Evolutionary conservation across 2,888 invertebrate species (phyloP), one percentile per base, ranked within the genome.

Genomic region (Rhamnusium bicolor): DNA sequence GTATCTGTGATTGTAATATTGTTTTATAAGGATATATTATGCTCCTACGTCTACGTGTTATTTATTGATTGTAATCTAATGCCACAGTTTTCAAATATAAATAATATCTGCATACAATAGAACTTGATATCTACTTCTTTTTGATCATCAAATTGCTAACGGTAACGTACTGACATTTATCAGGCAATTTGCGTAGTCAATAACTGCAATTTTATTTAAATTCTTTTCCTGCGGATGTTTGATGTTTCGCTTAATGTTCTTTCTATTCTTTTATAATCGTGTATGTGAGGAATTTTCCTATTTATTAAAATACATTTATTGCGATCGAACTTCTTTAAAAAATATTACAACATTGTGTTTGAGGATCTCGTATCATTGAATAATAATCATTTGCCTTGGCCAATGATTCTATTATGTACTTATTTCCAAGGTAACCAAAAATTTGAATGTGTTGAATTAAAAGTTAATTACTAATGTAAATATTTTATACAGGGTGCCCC

Each of bases 181-280:
- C 66, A 72, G 66, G 69, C 74, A 72, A 69, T 72, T 74, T 74
- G 68, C 63, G 60, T 63, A 69, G 27, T 49, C 51, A 27, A 69
- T 74, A 74, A 74, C 72, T 70, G 74, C 54, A 49, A 69, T 74
- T 72, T 74, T 72, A 74, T 74, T 74, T 58, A 66, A 74, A 74
- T 74, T 72, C 69, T 62, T 69, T 72, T 74, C 74, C 74, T 72
- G 53, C 74, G 74, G 74, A 74, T 69, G 69, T 58, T 49, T 62
- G 29, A 58, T 67, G 24, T 54, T 51, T 8, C 8, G 29, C 29
- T 65, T 49, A 21, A 63, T 2, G 47, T 18, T 18, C 18, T 67
- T 54, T 40, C 14, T 12, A n/a, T 40, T 54, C 16, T 47, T 49
- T 12, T 47, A 16, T 51, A 7, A 51, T 7, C 10, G 18, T 51